Base-by-base conservation (phyloP, 2,113 vertebrate genomes). In the Poicephalus gulielmi region DNA sequence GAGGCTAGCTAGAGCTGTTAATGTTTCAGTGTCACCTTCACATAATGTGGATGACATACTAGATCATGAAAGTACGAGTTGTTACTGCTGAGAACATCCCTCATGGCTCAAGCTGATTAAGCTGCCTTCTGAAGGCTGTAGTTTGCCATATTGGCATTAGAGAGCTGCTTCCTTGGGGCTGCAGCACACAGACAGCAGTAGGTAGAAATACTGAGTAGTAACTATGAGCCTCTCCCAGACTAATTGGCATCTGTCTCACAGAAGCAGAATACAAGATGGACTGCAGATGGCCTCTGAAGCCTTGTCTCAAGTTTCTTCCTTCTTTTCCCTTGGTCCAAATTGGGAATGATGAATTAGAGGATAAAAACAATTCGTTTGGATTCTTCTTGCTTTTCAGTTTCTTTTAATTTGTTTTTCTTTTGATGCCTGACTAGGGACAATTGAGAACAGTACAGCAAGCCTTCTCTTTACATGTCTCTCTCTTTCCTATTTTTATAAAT, bases 201-300 rank as follows among this genome's bases (percentile, higher is more conserved):
- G 75, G 71, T 41, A 70, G 53, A 46, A 96, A 35, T 53, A 64
- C 66, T 35, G 67, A 87, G 62, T 47, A 19, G 47, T 24, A 46
- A 28, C 83, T 94, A 19, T 83, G 57, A 94, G 64, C 55, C 57
- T 82, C 43, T 78, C 83, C n/a, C 59, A 80, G 49, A n/a, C 69
- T 91, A 95, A 95, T 46, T 96, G 95, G 96, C 93, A 95, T 95
- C 91, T 95, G 94, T 82, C 95, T 91, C 93, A 68, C 94, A 89
- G 94, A 86, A 95, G 91, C 89, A 91, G 91, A 95, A 78, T 59
- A 68, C 73, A 84, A 84, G 95, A 96, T 91, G 83, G 88, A 81
- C 95, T 94, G 86, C 96, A 97, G 92, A 97, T 95, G 94, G 93
- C 94, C 86, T 94, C 91, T 95, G 89, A 91, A 94, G 74, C 81